Percentiles rank a stretch among this genome's conserved stretches.
Conservation (phyloP, 2,888 invertebrate genomes). For the Drosophila pseudotalamancana region DNA sequence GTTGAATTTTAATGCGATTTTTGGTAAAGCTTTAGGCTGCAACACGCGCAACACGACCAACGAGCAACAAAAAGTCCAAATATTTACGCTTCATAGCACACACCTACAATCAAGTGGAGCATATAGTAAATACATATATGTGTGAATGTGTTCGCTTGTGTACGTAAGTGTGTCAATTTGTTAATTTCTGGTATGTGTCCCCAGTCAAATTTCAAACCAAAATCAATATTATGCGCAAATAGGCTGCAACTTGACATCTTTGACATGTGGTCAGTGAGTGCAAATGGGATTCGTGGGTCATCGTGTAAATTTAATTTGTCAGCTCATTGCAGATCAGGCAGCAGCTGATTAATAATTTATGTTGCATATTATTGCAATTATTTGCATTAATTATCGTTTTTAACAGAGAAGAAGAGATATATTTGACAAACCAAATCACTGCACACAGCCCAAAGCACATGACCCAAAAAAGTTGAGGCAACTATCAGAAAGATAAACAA, state of each 20-base stretch:
- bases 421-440: conserved; percentile 15
- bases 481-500: conserved; percentile 73
- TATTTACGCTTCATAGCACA: conserved; percentile 8
- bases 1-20: conserved; percentile 74
- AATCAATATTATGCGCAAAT: conserved; percentile 69
- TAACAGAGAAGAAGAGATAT: neutral
- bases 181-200: conserved; percentile 33
- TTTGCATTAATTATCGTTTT: conserved; percentile 12
- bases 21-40: conserved; percentile 48
- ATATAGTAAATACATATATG: neutral
- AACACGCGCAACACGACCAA: conserved; percentile 1
- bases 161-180: conserved; percentile 35
- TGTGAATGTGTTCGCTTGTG: neutral
- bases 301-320: conserved; percentile 47
- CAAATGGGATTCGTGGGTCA: conserved; percentile 30
- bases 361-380: neutral
- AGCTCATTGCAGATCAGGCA: conserved; percentile 18
- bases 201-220: conserved; percentile 53
- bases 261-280: conserved; percentile 53
- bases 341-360: conserved; percentile 53
- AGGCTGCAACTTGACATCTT: conserved; percentile 67
- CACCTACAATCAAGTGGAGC: conserved; percentile 6
- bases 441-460: conserved; percentile 19
- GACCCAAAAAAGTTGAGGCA: conserved; percentile 40
- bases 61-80: conserved; percentile 11